Evolutionary conservation across 2,888 invertebrate genomes (phyloP).

Genomic region (Oscheius onirici): DNA sequence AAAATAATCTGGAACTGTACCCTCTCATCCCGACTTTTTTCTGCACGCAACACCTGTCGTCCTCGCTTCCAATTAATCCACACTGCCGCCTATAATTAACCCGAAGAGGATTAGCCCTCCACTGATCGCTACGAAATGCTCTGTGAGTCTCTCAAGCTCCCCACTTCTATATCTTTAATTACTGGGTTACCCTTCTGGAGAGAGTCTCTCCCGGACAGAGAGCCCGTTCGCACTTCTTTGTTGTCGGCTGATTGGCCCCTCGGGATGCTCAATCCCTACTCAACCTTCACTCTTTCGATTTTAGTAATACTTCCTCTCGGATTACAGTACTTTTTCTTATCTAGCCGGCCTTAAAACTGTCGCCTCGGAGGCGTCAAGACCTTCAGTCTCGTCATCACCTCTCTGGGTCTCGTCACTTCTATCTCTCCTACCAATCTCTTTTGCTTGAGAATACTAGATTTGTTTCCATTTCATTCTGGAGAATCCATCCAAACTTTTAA

Average conservation of each 20-base stretch:
- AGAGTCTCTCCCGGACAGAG: neutral
- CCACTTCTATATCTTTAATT: neutral
- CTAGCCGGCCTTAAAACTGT: neutral
- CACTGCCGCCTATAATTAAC: slow-evolving; percentile 28
- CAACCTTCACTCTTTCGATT: slow-evolving; percentile 22
- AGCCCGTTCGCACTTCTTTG: slow-evolving; percentile 28
- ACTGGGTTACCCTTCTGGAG: too few relatives aligned
- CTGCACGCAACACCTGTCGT: slow-evolving; percentile 28
- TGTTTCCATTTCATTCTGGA: too few relatives aligned
- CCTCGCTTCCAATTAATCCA: slow-evolving; percentile 30
- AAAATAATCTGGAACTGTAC: too few relatives aligned
- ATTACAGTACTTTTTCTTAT: slow-evolving; percentile 3
- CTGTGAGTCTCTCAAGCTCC: neutral
- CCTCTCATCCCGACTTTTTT: neutral
- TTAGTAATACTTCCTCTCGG: neutral
- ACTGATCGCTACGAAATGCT: neutral
- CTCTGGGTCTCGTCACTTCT: neutral
- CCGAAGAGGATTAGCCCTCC: slow-evolving; percentile 15
- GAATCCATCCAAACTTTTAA: too few relatives aligned
- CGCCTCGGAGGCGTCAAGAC: slow-evolving; percentile 4
- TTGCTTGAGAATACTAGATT: too few relatives aligned
- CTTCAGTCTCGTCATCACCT: neutral
- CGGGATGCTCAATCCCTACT: slow-evolving; percentile 15
- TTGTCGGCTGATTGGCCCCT: slow-evolving; percentile 23
- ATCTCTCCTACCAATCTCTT: neutral